These are phyloP conservation scores for Hafferia zeledoni DNA, from an alignment of 2,797 vertebrate species.

Conservation along the genomic window DNA sequence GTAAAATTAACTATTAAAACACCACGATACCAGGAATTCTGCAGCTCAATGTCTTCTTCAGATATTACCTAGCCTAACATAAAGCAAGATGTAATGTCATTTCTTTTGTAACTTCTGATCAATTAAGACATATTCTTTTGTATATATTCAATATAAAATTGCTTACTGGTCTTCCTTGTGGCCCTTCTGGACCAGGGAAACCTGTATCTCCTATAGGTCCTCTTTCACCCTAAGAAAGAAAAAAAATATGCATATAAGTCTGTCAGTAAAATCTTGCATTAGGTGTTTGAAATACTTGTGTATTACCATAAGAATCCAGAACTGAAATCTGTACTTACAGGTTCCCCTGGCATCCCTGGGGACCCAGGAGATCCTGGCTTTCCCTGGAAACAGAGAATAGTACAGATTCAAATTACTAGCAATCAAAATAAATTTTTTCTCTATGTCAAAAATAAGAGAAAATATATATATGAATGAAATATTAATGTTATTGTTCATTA, in stretches of 20 bases:
- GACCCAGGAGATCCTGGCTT: slow-evolving; percentile 88
- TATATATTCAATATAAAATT: background rate
- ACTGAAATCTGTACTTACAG: slow-evolving; percentile 82
- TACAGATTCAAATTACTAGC: background rate
- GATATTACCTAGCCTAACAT: background rate
- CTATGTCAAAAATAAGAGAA: background rate
- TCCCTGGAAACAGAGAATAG: slow-evolving; percentile 80
- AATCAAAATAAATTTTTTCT: background rate
- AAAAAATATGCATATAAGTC: background rate
- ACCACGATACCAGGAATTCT: background rate
- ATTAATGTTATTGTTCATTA: background rate
- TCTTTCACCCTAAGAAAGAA: slow-evolving; percentile 87
- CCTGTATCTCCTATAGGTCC: slow-evolving; percentile 94
- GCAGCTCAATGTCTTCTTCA: background rate
- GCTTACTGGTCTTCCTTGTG: slow-evolving; percentile 89
- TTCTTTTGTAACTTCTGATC: background rate
- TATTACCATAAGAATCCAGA: background rate
- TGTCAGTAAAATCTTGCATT: background rate
- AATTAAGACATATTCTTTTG: background rate
- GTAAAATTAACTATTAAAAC: background rate
- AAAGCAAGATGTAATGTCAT: background rate
- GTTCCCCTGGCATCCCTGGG: slow-evolving; percentile 89
- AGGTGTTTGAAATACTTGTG: background rate
- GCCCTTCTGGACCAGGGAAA: slow-evolving; percentile 95
- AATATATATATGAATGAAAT: background rate